Percentiles rank a stretch among this genome's conserved stretches.
These are phyloP conservation scores for Tenthredo distinguenda DNA, from an alignment of 2,888 invertebrate genomes.

Conservation along the genomic window DNA sequence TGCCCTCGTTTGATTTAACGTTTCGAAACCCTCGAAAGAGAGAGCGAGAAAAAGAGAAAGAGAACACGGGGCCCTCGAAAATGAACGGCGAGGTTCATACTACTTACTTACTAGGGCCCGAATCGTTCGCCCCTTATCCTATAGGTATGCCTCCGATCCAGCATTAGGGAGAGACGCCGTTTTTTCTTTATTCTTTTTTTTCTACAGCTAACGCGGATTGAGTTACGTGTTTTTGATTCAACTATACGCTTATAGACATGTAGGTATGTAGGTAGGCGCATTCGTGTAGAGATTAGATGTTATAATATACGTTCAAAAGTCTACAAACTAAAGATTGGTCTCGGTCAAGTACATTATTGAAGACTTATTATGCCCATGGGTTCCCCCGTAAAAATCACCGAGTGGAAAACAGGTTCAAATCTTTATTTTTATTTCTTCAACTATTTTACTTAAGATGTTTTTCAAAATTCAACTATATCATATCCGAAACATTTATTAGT, in stretches of 20 bases:
- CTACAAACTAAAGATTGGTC: conserved; percentile 10
- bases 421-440: too few species aligned
- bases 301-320: not conserved
- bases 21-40: conserved; percentile 42
- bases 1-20: conserved; percentile 63
- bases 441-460: too few species aligned
- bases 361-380: not conserved
- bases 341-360: conserved; percentile 25
- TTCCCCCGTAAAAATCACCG: too few species aligned
- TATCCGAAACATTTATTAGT: too few species aligned
- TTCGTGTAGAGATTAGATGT: too few species aligned
- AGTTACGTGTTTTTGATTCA: conserved; percentile 28
- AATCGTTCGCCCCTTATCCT: conserved; percentile 23
- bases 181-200: not conserved
- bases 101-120: not conserved
- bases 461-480: too few species aligned
- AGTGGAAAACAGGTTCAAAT: too few species aligned
- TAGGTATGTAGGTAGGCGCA: not conserved
- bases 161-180: conserved; percentile 18
- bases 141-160: not conserved
- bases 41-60: not conserved
- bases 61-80: conserved; percentile 23
- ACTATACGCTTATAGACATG: not conserved
- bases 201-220: not conserved
- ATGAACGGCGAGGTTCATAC: not conserved